Base-by-base conservation (phyloP, 1,140 invertebrate genomes). In the Aphelenchoides fujianensis region DNA sequence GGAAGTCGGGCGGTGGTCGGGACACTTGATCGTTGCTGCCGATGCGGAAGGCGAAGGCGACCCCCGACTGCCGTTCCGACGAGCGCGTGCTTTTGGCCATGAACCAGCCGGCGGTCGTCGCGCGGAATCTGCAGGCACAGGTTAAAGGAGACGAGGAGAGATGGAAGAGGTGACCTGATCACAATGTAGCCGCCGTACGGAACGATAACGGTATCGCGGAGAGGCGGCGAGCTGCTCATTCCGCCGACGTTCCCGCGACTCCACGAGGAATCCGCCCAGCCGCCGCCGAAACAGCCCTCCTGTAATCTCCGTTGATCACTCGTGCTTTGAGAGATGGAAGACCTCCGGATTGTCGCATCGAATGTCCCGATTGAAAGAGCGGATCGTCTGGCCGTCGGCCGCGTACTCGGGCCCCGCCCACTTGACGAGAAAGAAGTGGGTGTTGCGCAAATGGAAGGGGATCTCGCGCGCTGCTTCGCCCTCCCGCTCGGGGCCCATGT, bases 161-260 rank as follows among this genome's bases (percentile, higher is more conserved):
- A 59, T 5, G 28, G n/a, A n/a, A n/a, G 23, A 27, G 19, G 34
- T 59, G 7, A 59, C 55, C 55, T 12, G 1, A 66, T 32, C 0
- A 66, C 63, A 36, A 37, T 35, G 31, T 66, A 66, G n/a, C 63
- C 63, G 1, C 63, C 63, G 31, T 66, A 66, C n/a, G 63, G 63
- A 1, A 66, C 32, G 1, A 66, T 34, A 2, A 66, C 32, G 12
- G 31, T 66, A 48, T 34, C 36, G 16, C 31, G 32, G 36, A 36
- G 36, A 27, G 16, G 27, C 12, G 63, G 63, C 12, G 31, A 1
- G 37, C n/a, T 30, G 31, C 36, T 35, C 7, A 36, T 37, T 1
- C n/a, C n/a, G 19, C 36, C 16, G n/a, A 66, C 19, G 36, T 66
- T 66, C 12, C 63, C 63, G 12, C 31, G 31, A 34, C 16, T 66